These are phyloP conservation scores for Halcyon malimbica DNA, from an alignment of 2,113 vertebrate species.

Conservation along the genomic window DNA sequence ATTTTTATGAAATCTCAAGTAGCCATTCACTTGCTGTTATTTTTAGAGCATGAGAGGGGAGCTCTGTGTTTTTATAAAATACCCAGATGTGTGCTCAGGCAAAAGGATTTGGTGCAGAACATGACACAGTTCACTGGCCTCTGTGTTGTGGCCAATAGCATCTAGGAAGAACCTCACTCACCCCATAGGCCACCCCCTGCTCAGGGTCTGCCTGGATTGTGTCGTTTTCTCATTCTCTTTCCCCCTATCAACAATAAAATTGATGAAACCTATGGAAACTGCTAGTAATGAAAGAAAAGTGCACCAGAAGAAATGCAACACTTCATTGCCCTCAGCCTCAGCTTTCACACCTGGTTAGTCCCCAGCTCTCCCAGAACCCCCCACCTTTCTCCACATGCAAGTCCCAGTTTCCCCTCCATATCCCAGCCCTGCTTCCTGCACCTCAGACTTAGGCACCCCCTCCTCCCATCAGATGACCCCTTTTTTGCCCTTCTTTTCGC, in stretches of 20 bases:
- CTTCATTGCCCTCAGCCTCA: not conserved
- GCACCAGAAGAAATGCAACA: not conserved
- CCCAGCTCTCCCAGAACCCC: not conserved
- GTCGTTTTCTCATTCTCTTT: not conserved
- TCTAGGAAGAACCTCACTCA: not conserved
- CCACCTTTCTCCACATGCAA: not conserved
- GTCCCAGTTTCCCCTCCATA: not conserved
- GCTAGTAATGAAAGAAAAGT: not conserved
- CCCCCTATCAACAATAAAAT: not conserved
- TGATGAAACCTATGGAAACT: slow-evolving; percentile 24
- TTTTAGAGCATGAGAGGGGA: not conserved
- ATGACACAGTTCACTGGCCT: not conserved
- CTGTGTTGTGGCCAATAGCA: not conserved
- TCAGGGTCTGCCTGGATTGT: not conserved
- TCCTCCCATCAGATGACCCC: fast-evolving
- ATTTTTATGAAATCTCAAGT: not conserved
- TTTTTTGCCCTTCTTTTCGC: not conserved
- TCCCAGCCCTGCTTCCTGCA: not conserved
- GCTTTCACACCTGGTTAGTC: not conserved
- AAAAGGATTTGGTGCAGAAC: not conserved
- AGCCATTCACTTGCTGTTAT: not conserved
- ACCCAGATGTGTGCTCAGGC: fast-evolving
- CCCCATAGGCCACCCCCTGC: not conserved
- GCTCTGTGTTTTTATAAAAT: not conserved
- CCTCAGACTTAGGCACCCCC: not conserved